A percentile compares a stretch with the other conserved stretches of the same genome.
These are phyloP conservation scores for Corythoichthys intestinalis DNA, from an alignment of 2,113 vertebrate genomes.

Conservation along the genomic window DNA sequence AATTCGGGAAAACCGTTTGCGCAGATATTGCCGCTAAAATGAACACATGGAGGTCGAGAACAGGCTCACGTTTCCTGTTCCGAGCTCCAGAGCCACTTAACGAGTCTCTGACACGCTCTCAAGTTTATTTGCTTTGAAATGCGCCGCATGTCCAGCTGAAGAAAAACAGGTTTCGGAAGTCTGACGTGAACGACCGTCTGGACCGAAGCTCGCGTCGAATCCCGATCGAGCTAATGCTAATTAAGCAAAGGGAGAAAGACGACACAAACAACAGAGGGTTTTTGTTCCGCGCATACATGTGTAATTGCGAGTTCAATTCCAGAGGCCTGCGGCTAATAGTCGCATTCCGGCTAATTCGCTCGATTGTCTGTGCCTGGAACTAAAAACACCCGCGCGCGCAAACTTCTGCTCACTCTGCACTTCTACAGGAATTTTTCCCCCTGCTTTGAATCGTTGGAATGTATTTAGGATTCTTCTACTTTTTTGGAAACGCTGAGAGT, in stretches of 20 bases:
- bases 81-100: conserved; percentile 38
- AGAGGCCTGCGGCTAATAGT: conserved; percentile 49
- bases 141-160: conserved; percentile 29
- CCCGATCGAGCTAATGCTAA: not conserved
- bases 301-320: conserved; percentile 23
- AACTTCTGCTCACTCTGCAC: conserved; percentile 22
- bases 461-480: conserved; percentile 8
- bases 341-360: conserved; percentile 59
- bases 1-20: not conserved
- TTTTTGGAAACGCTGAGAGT: conserved; percentile 3
- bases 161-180: conserved; percentile 24
- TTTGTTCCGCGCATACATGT: conserved; percentile 1
- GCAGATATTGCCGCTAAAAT: not conserved
- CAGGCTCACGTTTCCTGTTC: conserved; percentile 22
- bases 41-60: conserved; percentile 3
- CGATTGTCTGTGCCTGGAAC: conserved; percentile 58
- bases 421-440: conserved; percentile 10
- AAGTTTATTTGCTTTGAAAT: conserved; percentile 39
- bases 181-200: not conserved
- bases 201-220: not conserved
- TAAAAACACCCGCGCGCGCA: conserved; percentile 33
- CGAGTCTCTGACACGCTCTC: conserved; percentile 17
- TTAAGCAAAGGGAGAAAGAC: not conserved
- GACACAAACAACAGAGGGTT: not conserved
- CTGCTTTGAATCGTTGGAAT: conserved; percentile 10